These are phyloP conservation scores for Melierax canorus DNA, from an alignment of 2,113 vertebrate genomes.

Conservation along the genomic window DNA sequence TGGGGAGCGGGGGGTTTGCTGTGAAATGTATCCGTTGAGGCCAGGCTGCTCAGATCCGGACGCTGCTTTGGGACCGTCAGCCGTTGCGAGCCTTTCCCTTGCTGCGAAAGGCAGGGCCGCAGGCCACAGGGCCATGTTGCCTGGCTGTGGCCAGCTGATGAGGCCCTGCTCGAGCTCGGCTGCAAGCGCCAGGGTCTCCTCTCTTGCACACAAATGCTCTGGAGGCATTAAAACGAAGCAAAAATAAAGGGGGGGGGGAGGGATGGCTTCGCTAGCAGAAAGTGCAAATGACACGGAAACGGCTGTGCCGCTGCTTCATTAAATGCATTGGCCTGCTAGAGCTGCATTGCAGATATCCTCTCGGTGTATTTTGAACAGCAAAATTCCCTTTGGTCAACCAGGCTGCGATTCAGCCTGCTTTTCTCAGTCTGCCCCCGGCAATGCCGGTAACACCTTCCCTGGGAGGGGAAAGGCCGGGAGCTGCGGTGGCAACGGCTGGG, in stretches of 20 bases:
- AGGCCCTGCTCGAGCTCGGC: background rate
- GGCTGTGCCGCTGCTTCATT: background rate
- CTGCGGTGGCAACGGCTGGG: too few relatives aligned
- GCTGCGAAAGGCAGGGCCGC: background rate
- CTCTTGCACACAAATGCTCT: background rate
- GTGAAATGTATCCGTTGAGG: background rate
- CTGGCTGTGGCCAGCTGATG: fast-evolving
- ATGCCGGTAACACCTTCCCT: background rate
- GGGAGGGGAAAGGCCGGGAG: background rate
- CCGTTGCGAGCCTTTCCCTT: background rate
- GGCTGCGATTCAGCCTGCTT: background rate
- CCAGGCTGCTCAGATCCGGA: background rate
- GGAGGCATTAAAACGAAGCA: background rate
- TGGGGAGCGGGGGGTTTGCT: background rate
- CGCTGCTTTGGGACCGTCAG: background rate
- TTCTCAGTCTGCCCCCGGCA: fast-evolving
- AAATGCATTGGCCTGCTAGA: background rate
- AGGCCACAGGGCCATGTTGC: fast-evolving
- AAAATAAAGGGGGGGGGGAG: fast-evolving
- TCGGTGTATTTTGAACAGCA: background rate
- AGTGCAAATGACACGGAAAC: background rate
- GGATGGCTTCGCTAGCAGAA: background rate
- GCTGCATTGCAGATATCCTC: conserved; percentile 25
- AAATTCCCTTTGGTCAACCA: background rate
- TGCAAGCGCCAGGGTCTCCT: fast-evolving